Evolutionary conservation across 1,140 invertebrate species (phyloP).

Genomic region (Venustaconcha ellipsiformis): DNA sequence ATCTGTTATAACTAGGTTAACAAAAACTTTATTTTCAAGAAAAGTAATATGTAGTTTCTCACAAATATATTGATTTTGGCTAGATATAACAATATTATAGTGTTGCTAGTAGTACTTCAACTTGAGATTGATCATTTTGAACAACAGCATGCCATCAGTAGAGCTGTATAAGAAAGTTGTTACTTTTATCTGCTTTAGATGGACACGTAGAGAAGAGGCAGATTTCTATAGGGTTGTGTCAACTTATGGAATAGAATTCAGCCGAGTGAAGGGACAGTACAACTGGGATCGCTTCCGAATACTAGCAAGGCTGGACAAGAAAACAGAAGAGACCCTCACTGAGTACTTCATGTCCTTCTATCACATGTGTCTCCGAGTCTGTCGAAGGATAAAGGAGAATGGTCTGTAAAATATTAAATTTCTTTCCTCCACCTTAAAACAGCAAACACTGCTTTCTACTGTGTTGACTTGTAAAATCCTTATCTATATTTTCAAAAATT

Average conservation of each 20-base stretch:
- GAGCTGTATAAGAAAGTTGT: neutral
- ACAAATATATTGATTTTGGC: no score
- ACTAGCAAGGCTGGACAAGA: slow-evolving; percentile 90
- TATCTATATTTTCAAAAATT: no score
- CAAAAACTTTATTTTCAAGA: no score
- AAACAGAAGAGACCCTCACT: slow-evolving; percentile 93
- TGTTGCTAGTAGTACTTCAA: no score
- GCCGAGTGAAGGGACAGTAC: slow-evolving; percentile 77
- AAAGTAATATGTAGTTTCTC: no score
- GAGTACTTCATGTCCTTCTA: slow-evolving; percentile 96
- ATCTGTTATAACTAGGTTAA: no score
- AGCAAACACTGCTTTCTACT: no score
- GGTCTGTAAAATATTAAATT: slow-evolving; percentile 30
- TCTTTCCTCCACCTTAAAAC: no score
- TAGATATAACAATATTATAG: no score
- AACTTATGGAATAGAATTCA: slow-evolving; percentile 96
- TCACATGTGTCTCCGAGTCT: slow-evolving; percentile 95
- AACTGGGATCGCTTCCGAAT: slow-evolving; percentile 94
- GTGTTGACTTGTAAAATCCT: no score
- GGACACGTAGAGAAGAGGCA: slow-evolving; percentile 95
- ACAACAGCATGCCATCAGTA: neutral
- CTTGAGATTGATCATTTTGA: no score
- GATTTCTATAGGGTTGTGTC: slow-evolving; percentile 96
- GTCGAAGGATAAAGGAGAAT: slow-evolving; percentile 64
- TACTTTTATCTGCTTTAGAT: slow-evolving; percentile 71